Conservation (phyloP, 2,888 invertebrate species). For the Meloe dianella region DNA sequence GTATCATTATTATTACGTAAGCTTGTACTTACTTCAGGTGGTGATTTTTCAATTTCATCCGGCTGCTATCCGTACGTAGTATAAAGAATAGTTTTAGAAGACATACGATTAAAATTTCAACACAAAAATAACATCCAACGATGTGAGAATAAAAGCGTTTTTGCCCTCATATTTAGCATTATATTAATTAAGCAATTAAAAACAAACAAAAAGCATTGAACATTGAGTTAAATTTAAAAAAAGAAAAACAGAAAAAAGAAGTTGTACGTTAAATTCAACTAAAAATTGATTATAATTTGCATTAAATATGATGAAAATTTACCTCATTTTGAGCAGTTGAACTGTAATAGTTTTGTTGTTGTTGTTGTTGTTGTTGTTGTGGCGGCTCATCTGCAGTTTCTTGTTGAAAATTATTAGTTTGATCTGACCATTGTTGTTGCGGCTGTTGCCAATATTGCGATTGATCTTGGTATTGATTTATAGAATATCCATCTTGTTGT, state of each 20-base stretch:
- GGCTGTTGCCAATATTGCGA: slow-evolving; percentile 49
- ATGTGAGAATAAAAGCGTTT: neutral
- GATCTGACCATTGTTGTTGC: slow-evolving; percentile 42
- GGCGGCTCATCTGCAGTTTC: slow-evolving; percentile 43
- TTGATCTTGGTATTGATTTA: slow-evolving; percentile 41
- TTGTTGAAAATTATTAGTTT: slow-evolving; percentile 48
- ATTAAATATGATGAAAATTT: slow-evolving; percentile 33
- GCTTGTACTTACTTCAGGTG: slow-evolving; percentile 59
- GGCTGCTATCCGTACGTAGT: slow-evolving; percentile 53
- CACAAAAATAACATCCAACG: neutral
- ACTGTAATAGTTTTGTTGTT: slow-evolving; percentile 51
- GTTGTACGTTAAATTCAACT: neutral
- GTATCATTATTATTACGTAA: slow-evolving; percentile 11
- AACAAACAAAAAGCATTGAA: too few species aligned
- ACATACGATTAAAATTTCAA: neutral
- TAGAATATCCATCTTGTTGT: slow-evolving; percentile 35
- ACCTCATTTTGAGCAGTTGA: slow-evolving; percentile 56
- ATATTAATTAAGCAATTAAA: neutral
- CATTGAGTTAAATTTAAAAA: too few species aligned
- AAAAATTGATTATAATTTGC: neutral
- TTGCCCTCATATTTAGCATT: neutral
- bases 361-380: slow-evolving; percentile 32
- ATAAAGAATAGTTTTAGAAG: slow-evolving; percentile 25
- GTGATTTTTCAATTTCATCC: slow-evolving; percentile 54
- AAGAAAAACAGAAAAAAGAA: too few species aligned